phyloP scores from a whole-genome alignment of 2,113 vertebrate species.

The Genyomyrus donnyi region DNA sequence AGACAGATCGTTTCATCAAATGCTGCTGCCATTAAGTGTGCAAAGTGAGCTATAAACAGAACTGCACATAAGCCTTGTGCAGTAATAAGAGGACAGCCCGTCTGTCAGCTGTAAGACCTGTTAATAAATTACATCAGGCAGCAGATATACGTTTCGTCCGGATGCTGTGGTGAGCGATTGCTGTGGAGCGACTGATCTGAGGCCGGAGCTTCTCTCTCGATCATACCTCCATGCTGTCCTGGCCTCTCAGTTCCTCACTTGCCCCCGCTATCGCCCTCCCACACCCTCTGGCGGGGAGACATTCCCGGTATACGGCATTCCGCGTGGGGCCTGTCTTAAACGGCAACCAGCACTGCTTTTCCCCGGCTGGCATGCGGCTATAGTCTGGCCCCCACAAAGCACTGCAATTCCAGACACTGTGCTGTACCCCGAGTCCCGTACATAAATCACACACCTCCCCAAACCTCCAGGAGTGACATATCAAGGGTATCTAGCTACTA shows the following conservation, averaged over 20 bases:
- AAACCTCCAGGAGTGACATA: neutral
- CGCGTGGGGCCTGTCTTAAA: neutral
- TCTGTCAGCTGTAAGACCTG: neutral
- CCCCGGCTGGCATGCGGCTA: neutral
- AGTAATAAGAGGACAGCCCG: neutral
- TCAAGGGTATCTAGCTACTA: neutral
- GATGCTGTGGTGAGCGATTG: neutral
- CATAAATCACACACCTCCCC: neutral
- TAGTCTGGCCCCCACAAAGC: neutral
- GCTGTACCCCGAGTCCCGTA: neutral
- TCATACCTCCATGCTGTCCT: neutral
- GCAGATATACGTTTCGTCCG: neutral
- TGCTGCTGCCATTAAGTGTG: neutral
- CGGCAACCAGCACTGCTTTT: neutral
- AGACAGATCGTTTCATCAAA: neutral
- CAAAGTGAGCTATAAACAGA: neutral
- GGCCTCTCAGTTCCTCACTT: neutral
- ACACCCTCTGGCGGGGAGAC: neutral
- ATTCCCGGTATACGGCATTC: neutral
- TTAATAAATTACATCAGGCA: neutral
- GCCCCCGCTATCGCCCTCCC: neutral
- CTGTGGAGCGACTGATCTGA: neutral
- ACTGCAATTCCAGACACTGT: neutral
- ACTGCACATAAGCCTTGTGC: neutral
- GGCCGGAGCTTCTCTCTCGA: neutral